Conservation (phyloP, 2,888 invertebrate genomes). For the Ophonus ardosiacus region DNA sequence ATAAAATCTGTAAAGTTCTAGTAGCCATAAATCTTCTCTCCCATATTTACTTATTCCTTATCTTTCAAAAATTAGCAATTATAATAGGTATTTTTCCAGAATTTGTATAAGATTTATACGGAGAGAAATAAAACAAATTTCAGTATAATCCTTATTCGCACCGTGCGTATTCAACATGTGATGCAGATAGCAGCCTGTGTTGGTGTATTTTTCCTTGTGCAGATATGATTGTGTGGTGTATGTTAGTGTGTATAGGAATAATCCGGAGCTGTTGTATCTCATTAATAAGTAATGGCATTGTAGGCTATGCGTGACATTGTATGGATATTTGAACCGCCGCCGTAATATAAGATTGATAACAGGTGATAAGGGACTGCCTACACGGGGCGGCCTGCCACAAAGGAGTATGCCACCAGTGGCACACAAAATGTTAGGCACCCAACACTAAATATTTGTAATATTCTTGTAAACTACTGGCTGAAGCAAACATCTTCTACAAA, state of each 20-base stretch:
- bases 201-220: constrained; percentile 20
- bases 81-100: constrained; percentile 28
- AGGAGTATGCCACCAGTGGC: constrained; percentile 48
- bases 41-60: constrained; percentile 2
- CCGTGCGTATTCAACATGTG: constrained; percentile 3
- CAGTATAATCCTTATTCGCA: neutral
- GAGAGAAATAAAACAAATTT: constrained; percentile 33
- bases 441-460: neutral
- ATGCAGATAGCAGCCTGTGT: constrained; percentile 10
- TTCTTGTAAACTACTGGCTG: too few relatives aligned
- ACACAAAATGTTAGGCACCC: constrained; percentile 28
- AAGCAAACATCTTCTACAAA: too few relatives aligned
- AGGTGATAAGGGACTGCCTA: constrained; percentile 70
- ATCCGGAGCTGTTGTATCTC: constrained; percentile 68
- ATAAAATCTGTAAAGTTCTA: neutral
- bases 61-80: constrained; percentile 35
- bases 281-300: constrained; percentile 75
- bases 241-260: constrained; percentile 56
- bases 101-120: constrained; percentile 42
- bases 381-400: constrained; percentile 54
- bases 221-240: constrained; percentile 46
- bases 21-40: neutral
- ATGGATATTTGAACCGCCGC: constrained; percentile 73
- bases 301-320: constrained; percentile 75
- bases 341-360: constrained; percentile 72